Percentiles rank a stretch among this genome's conserved stretches.
phyloP scores from a whole-genome alignment of 2,888 invertebrate species.

The Temnothorax unifasciatus region DNA sequence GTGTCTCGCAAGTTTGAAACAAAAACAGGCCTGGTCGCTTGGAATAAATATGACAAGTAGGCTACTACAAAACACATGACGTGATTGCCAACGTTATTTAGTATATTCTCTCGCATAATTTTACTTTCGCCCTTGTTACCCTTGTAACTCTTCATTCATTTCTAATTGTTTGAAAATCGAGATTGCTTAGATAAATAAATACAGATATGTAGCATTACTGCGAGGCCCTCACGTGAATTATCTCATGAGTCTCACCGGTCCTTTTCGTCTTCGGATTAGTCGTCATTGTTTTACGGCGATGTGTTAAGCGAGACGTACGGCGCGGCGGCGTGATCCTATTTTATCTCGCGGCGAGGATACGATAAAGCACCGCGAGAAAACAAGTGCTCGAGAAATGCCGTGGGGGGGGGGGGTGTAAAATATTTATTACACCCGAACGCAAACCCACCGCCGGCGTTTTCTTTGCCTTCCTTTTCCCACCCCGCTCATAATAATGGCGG shows the following conservation, averaged over 20 bases:
- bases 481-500: constrained; percentile 54
- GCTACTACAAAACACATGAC: background rate
- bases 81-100: background rate
- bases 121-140: background rate
- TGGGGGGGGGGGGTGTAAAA: constrained; percentile 56
- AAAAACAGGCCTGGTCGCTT: background rate
- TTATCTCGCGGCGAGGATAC: constrained; percentile 23
- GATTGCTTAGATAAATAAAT: background rate
- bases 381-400: constrained; percentile 28
- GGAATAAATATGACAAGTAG: background rate
- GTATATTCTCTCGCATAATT: background rate
- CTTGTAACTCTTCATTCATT: background rate
- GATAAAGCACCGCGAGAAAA: constrained; percentile 36
- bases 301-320: constrained; percentile 25
- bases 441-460: background rate
- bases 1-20: background rate
- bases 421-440: constrained; percentile 66
- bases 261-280: constrained; percentile 6
- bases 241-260: background rate
- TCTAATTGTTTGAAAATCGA: background rate
- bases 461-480: constrained; percentile 43
- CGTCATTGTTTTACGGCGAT: constrained; percentile 4
- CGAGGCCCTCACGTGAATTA: background rate
- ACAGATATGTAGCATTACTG: background rate
- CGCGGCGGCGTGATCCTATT: constrained; percentile 28